Conservation (phyloP, 2,797 vertebrate genomes). For the Gambusia yucatana region DNA sequence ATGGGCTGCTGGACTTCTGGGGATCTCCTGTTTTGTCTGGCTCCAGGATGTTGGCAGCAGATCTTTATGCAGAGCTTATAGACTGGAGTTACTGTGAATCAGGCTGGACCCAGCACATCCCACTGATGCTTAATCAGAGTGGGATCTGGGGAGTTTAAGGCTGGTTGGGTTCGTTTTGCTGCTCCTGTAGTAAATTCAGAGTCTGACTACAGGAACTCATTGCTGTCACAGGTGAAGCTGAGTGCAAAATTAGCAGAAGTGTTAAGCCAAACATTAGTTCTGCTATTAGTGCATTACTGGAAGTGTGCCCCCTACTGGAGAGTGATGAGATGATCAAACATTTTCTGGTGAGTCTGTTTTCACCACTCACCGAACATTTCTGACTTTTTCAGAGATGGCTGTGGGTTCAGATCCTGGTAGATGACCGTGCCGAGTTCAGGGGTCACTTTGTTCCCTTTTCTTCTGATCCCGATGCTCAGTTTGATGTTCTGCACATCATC, state of each 20-base stretch:
- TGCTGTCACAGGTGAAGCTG: not conserved
- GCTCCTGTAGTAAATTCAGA: not conserved
- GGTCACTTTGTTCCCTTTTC: not conserved
- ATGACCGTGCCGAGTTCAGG: not conserved
- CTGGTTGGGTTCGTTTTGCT: not conserved
- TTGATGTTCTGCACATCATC: not conserved
- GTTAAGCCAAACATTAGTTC: no score
- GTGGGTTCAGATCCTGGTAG: not conserved
- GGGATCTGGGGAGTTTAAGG: not conserved
- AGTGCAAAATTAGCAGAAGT: no score
- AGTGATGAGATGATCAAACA: not conserved
- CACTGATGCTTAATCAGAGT: not conserved
- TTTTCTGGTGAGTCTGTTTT: not conserved
- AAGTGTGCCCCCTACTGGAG: not conserved
- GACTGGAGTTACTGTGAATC: not conserved
- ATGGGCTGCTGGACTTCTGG: not conserved
- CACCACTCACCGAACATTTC: not conserved
- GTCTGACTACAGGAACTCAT: not conserved
- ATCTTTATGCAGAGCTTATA: not conserved
- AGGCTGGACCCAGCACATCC: not conserved
- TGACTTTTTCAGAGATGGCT: not conserved
- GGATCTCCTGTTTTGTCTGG: not conserved
- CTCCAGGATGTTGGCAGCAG: conserved; percentile 5
- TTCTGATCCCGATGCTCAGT: not conserved
- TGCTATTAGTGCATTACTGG: not conserved